These are phyloP conservation scores for Asteroscopus sphinx DNA, from an alignment of 2,888 invertebrate genomes.

Conservation along the genomic window DNA sequence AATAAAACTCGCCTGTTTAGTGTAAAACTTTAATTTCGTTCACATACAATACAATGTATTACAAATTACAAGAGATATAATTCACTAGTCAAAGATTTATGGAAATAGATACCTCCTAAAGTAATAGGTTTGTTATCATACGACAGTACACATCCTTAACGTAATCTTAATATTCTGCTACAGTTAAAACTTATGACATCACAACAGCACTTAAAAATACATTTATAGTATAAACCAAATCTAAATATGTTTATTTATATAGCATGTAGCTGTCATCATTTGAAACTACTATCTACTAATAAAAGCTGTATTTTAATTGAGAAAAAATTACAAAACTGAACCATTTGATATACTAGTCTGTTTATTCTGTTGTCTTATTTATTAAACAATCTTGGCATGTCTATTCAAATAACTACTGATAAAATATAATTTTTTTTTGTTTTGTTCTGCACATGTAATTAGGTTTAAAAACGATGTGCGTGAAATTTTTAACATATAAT, in stretches of 20 bases:
- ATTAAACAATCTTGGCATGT: too few species aligned
- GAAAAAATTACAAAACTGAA: constrained; percentile 6
- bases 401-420: too few species aligned
- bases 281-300: neutral
- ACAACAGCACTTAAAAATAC: constrained; percentile 36
- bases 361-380: too few species aligned
- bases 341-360: constrained; percentile 27
- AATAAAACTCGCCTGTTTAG: constrained; percentile 28
- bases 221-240: constrained; percentile 32
- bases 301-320: constrained; percentile 3
- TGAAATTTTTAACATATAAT: too few species aligned
- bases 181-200: constrained; percentile 34
- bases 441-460: too few species aligned
- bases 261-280: constrained; percentile 13
- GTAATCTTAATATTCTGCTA: constrained; percentile 32
- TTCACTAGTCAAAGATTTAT: constrained; percentile 55
- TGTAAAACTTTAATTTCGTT: constrained; percentile 63
- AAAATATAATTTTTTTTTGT: too few species aligned
- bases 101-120: constrained; percentile 34
- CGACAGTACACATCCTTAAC: constrained; percentile 39
- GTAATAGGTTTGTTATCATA: constrained; percentile 28
- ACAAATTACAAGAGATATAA: constrained; percentile 52
- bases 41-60: constrained; percentile 48
- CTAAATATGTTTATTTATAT: constrained; percentile 8
- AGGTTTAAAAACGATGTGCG: too few species aligned